These are phyloP conservation scores for Staurois parvus DNA, from an alignment of 2,797 vertebrate genomes.

Conservation along the genomic window DNA sequence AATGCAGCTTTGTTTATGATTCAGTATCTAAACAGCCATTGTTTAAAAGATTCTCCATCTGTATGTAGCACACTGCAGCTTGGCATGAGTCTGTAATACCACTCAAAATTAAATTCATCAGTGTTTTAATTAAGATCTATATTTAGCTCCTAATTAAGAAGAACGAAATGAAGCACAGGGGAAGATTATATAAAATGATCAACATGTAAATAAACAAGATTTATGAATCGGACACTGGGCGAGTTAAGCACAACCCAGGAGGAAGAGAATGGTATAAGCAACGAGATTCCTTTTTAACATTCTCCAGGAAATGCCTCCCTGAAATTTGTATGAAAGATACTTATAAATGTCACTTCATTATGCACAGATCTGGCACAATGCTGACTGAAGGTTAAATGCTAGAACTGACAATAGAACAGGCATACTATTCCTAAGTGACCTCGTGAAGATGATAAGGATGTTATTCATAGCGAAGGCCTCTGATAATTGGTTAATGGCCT, in stretches of 20 bases:
- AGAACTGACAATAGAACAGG: slow-evolving; percentile 5
- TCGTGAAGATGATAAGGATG: background rate
- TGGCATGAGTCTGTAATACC: slow-evolving; percentile 73
- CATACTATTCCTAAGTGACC: slow-evolving; percentile 24
- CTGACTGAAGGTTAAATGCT: slow-evolving; percentile 26
- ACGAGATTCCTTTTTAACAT: background rate
- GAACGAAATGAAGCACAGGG: slow-evolving; percentile 66
- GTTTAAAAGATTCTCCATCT: slow-evolving; percentile 49
- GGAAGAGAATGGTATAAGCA: background rate
- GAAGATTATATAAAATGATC: slow-evolving; percentile 65
- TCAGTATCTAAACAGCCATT: slow-evolving; percentile 36
- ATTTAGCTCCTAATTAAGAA: slow-evolving; percentile 81
- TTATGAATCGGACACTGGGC: slow-evolving; percentile 35
- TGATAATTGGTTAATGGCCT: background rate
- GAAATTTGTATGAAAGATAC: slow-evolving; percentile 5
- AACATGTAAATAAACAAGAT: slow-evolving; percentile 60
- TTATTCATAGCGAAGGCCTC: background rate
- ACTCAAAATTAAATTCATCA: slow-evolving; percentile 84
- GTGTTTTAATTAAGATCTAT: slow-evolving; percentile 84
- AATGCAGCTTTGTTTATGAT: slow-evolving; percentile 6
- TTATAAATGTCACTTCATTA: slow-evolving; percentile 30
- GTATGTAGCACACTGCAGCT: slow-evolving; percentile 29
- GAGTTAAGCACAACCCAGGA: slow-evolving; percentile 41
- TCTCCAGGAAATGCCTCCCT: background rate
- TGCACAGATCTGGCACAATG: slow-evolving; percentile 17